These are phyloP conservation scores for Corvus cornix DNA, from an alignment of 2,113 vertebrate species.

Conservation along the genomic window DNA sequence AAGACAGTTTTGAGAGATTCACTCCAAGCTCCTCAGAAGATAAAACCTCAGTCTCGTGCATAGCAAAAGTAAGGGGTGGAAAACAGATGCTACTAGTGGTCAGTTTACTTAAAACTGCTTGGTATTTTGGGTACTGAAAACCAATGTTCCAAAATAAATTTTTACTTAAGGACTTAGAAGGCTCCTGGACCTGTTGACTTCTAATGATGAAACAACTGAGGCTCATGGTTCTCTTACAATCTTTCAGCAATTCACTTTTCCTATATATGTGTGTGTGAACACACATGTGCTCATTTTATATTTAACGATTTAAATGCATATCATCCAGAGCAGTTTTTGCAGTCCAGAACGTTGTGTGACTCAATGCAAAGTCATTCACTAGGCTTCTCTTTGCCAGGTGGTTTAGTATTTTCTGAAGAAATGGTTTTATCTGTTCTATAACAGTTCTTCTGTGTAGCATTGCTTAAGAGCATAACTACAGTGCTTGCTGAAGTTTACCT, in stretches of 20 bases:
- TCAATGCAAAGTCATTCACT: background rate
- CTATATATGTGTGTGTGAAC: rapidly evolving
- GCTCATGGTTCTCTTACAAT: background rate
- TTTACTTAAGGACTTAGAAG: background rate
- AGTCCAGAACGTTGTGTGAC: background rate
- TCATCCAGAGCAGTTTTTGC: background rate
- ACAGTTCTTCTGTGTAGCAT: background rate
- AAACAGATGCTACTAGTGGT: background rate
- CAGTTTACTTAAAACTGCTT: background rate
- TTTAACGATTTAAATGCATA: background rate
- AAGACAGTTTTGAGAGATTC: background rate
- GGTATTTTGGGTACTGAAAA: background rate
- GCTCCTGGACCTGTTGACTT: background rate
- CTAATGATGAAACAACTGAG: rapidly evolving
- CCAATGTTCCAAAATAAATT: background rate
- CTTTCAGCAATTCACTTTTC: background rate
- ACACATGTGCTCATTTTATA: background rate
- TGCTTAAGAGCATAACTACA: background rate
- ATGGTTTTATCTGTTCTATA: background rate
- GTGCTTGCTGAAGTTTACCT: background rate
- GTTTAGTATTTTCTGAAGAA: background rate
- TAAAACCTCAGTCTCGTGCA: background rate
- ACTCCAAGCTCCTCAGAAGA: background rate
- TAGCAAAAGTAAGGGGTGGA: background rate
- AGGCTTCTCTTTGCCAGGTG: background rate